Evolutionary conservation across 2,797 vertebrate genomes (phyloP).

Genomic region (Pelodytes ibericus): DNA sequence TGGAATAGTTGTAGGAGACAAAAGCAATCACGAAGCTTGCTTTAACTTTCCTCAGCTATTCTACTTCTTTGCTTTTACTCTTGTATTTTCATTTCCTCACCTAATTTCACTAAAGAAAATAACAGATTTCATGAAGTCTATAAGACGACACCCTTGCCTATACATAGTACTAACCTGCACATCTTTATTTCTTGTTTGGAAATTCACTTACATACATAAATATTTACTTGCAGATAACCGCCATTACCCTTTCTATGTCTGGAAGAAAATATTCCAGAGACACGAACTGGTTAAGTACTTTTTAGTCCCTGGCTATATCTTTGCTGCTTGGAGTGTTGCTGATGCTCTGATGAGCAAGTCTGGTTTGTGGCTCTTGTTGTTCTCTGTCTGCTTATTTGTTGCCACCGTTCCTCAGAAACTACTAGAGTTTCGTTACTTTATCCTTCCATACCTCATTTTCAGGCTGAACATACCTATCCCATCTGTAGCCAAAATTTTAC

Average conservation of each 20-base stretch:
- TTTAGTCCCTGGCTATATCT: conserved; percentile 85
- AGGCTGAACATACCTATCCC: conserved; percentile 87
- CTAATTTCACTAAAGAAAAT: conserved; percentile 77
- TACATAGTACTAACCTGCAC: conserved; percentile 69
- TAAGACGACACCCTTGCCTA: conserved; percentile 74
- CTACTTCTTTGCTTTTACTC: conserved; percentile 89
- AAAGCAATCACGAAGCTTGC: conserved; percentile 87
- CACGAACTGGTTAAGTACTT: conserved; percentile 81
- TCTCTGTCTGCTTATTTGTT: conserved; percentile 78
- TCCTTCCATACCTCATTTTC: conserved; percentile 92
- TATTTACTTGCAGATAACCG: conserved; percentile 95
- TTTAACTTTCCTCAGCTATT: conserved; percentile 92
- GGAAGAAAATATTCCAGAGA: conserved; percentile 86
- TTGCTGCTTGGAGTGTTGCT: conserved; percentile 87
- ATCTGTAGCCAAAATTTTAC: conserved; percentile 75
- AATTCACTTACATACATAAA: conserved; percentile 88
- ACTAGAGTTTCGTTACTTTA: conserved; percentile 95
- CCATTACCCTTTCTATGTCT: conserved; percentile 94
- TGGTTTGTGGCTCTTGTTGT: conserved; percentile 86
- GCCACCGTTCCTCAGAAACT: conserved; percentile 90
- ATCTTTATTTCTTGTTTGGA: conserved; percentile 84
- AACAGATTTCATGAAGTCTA: conserved; percentile 76
- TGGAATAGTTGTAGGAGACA: conserved; percentile 91
- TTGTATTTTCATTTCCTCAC: conserved; percentile 84
- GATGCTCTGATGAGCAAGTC: conserved; percentile 86